phyloP scores from a whole-genome alignment of 2,797 vertebrate genomes.

The Martes flavigula region DNA sequence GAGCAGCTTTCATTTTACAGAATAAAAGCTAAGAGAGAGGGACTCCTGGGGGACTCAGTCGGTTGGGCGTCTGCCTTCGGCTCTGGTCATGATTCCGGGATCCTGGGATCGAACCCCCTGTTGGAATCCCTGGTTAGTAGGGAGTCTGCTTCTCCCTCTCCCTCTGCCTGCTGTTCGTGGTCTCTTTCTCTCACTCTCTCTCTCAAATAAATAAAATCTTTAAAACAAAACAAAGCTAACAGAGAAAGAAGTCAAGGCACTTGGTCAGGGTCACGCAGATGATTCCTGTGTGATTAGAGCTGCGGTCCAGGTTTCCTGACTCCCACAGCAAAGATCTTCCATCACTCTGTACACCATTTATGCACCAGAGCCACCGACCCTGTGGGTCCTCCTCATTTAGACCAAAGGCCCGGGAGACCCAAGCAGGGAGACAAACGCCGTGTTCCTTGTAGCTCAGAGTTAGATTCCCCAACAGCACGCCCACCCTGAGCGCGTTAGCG shows the following conservation, averaged over 20 bases:
- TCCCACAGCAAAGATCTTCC: background rate
- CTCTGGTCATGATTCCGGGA: background rate
- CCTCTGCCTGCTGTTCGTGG: background rate
- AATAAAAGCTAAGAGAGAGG: background rate
- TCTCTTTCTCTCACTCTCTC: background rate
- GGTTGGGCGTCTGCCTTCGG: background rate
- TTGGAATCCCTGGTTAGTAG: background rate
- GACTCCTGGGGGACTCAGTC: background rate
- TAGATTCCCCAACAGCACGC: accelerated
- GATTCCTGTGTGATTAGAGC: background rate
- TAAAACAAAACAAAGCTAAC: background rate
- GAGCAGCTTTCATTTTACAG: background rate
- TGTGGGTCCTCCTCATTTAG: background rate
- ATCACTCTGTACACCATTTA: accelerated
- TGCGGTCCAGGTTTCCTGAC: background rate
- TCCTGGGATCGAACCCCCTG: accelerated
- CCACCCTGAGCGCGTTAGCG: background rate
- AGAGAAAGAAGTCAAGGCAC: background rate
- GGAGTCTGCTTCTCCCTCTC: background rate
- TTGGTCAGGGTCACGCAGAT: background rate
- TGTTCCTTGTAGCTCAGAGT: background rate
- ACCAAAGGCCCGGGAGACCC: background rate
- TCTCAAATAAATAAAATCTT: background rate
- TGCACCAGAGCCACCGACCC: background rate
- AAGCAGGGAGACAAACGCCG: background rate